Base-by-base conservation (phyloP, 2,888 invertebrate species). In the Autographa pulchrina region DNA sequence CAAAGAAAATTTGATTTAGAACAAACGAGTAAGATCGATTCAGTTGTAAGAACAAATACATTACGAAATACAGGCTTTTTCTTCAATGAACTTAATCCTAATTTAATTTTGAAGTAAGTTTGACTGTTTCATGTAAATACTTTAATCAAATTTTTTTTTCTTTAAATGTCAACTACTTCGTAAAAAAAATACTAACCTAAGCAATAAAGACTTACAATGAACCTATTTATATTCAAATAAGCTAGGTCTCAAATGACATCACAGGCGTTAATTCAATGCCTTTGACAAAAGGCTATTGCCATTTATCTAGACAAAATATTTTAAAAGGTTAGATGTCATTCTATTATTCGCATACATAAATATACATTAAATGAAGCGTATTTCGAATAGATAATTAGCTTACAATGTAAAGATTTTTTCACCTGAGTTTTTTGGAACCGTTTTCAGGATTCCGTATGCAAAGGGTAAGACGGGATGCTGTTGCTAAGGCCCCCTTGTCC, bases 211-310 rank as follows among this genome's bases (percentile, higher is more conserved):
- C 48, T 48, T 48, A 48, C n/a, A 16, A 48, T n/a, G 4, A 8
- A n/a, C n/a, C n/a, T 8, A n/a, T 48, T n/a, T 7, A 48, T 8
- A 48, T n/a, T 6, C 1, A n/a, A 48, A n/a, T 6, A 48, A n/a
- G n/a, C 6, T 48, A 48, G 48, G 48, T 48, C n/a, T 43, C 16
- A 16, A 43, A 48, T 56, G 54, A 56, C 25, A 25, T 56, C 61
- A 18, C 61, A 61, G 61, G 38, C 61, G 38, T 56, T 56, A 56
- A 56, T 56, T 56, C 20, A 56, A 25, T 25, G 54, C 54, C 25
- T 56, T 25, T 25, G 25, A 25, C 20, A 6, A 25, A 9, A 20
- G 54, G 54, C 54, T 20, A 56, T 20, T 56, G 54, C 25, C 20
- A 13, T 25, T 14, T 48, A 48, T 20, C 54, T 20, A 20, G 20